These are phyloP conservation scores for Dilophus febrilis DNA, from an alignment of 2,888 invertebrate species.

Conservation along the genomic window DNA sequence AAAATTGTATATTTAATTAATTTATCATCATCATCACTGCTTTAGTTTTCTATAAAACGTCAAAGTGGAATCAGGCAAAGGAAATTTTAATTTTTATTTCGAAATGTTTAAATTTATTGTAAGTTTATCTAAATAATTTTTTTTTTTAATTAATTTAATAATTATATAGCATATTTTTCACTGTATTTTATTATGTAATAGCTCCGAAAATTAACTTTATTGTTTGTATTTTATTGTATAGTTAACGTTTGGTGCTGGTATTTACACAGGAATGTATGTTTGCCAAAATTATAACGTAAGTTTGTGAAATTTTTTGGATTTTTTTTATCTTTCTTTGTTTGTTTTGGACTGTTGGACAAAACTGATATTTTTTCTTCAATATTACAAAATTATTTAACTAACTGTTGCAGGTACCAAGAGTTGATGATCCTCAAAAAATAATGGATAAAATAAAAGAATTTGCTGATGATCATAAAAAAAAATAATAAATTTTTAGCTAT, in stretches of 20 bases:
- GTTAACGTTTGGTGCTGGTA: slow-evolving; percentile 47
- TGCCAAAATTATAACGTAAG: slow-evolving; percentile 56
- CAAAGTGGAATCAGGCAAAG: too few relatives aligned
- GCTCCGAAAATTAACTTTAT: not conserved
- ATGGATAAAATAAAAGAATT: slow-evolving; percentile 51
- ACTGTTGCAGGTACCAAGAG: slow-evolving; percentile 53
- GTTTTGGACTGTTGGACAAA: too few relatives aligned
- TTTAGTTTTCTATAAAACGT: too few relatives aligned
- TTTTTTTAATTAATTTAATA: not conserved
- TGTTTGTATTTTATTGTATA: slow-evolving; percentile 25
- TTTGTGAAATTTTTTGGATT: slow-evolving; percentile 4
- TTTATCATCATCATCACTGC: too few relatives aligned
- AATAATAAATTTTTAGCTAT: slow-evolving; percentile 32
- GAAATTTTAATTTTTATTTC: too few relatives aligned
- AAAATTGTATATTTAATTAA: too few relatives aligned
- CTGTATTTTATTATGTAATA: not conserved
- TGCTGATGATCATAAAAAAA: slow-evolving; percentile 38
- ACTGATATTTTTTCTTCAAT: too few relatives aligned
- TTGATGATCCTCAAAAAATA: slow-evolving; percentile 64
- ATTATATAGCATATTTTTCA: not conserved
- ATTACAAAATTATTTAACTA: too few relatives aligned
- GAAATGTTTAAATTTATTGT: slow-evolving; percentile 3
- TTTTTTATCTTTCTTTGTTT: too few relatives aligned
- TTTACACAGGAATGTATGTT: slow-evolving; percentile 55
- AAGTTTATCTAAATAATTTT: not conserved